Conservation (phyloP, 2,888 invertebrate genomes). For the Epistrophe eligans region DNA sequence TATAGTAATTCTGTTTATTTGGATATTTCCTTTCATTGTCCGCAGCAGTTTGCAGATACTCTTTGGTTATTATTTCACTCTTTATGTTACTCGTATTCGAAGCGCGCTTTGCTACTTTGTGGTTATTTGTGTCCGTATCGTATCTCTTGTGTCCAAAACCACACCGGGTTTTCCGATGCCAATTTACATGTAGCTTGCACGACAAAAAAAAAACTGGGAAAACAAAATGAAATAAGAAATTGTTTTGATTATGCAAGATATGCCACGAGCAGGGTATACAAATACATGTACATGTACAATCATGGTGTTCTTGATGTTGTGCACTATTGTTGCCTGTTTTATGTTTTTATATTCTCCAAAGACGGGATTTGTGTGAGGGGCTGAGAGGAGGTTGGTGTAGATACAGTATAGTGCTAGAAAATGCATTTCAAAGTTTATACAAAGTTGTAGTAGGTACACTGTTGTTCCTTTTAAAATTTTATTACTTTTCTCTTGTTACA, state of each 20-base stretch:
- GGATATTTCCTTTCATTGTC: constrained; percentile 46
- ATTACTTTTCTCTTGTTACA: constrained; percentile 64
- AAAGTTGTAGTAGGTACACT: constrained; percentile 45
- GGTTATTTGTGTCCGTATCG: constrained; percentile 51
- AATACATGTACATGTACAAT: too few relatives aligned
- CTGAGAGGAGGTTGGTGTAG: not conserved
- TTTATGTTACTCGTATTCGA: constrained; percentile 37
- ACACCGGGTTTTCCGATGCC: constrained; percentile 9
- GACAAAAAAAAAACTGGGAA: not conserved
- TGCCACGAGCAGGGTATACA: constrained; percentile 34
- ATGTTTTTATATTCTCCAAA: not conserved
- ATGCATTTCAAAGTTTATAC: constrained; percentile 65
- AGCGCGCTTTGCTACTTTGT: constrained; percentile 44
- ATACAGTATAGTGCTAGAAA: constrained; percentile 1
- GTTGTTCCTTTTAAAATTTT: constrained; percentile 60
- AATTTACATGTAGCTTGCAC: constrained; percentile 31
- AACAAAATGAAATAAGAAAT: constrained; percentile 48
- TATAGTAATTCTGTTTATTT: constrained; percentile 34
- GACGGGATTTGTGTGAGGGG: not conserved
- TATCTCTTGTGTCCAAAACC: constrained; percentile 46
- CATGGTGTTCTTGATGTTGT: constrained; percentile 42
- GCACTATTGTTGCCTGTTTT: constrained; percentile 12
- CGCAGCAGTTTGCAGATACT: constrained; percentile 22
- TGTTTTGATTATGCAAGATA: constrained; percentile 72
- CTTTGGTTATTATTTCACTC: constrained; percentile 56